Conservation (phyloP, 2,797 vertebrate species). For the Muraenolepis orangiensis region DNA sequence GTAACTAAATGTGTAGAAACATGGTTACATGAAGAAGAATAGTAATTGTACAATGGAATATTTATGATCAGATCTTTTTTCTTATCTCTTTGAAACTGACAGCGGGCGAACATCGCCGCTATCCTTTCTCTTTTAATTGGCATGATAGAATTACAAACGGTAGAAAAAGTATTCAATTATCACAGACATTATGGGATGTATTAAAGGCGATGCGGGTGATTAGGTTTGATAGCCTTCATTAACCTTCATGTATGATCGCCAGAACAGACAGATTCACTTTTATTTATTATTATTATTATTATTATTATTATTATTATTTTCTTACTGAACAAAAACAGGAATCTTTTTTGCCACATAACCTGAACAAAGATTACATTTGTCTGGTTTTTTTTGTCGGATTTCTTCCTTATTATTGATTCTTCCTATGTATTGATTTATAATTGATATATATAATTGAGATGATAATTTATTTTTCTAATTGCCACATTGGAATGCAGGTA, state of each 20-base stretch:
- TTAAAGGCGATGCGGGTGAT: not conserved
- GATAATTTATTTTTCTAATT: not conserved
- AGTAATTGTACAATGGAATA: not conserved
- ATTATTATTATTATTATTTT: too few species aligned
- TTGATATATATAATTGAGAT: too few species aligned
- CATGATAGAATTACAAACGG: not conserved
- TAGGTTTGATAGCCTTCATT: not conserved
- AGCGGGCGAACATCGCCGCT: not conserved
- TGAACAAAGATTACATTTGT: not conserved
- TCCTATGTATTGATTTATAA: not conserved
- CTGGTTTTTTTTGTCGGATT: not conserved
- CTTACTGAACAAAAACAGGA: slow-evolving; percentile 1
- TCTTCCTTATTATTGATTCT: not conserved
- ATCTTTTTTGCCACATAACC: too few species aligned
- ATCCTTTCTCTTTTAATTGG: not conserved
- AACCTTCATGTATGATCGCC: not conserved
- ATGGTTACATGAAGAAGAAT: not conserved
- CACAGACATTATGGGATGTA: not conserved
- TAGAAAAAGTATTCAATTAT: not conserved
- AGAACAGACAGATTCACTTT: slow-evolving; percentile 50
- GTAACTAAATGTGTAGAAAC: too few species aligned
- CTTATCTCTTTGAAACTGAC: not conserved
- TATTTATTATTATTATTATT: too few species aligned
- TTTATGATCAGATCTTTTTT: not conserved
- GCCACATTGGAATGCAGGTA: too few species aligned